phyloP scores from a whole-genome alignment of 2,888 invertebrate species.

The Caenorhabditis panamensis region DNA sequence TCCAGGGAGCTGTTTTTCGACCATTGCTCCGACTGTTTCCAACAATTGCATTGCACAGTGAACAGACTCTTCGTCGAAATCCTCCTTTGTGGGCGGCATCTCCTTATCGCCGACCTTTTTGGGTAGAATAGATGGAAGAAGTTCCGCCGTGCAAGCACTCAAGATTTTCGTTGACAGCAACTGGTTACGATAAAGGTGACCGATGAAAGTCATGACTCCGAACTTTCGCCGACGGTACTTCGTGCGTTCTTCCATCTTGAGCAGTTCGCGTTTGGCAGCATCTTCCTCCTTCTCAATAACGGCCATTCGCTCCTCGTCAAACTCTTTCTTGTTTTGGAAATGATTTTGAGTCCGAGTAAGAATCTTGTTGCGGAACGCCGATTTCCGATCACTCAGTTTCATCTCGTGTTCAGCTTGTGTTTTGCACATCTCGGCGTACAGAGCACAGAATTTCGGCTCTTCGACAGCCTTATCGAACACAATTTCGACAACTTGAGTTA shows the following conservation, averaged over 20 bases:
- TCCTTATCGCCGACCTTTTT: slow-evolving; percentile 9
- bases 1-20: slow-evolving; percentile 24
- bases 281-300: slow-evolving; percentile 68
- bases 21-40: slow-evolving; percentile 45
- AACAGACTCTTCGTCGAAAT: slow-evolving; percentile 61
- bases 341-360: slow-evolving; percentile 65
- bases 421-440: slow-evolving; percentile 70
- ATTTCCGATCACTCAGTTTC: slow-evolving; percentile 24
- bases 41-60: slow-evolving; percentile 63
- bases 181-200: slow-evolving; percentile 68
- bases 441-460: slow-evolving; percentile 72
- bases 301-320: slow-evolving; percentile 34
- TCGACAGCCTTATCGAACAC: slow-evolving; percentile 76
- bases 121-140: slow-evolving; percentile 51
- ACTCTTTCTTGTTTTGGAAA: slow-evolving; percentile 64
- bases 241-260: slow-evolving; percentile 57
- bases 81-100: background rate
- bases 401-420: slow-evolving; percentile 63
- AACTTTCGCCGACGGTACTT: slow-evolving; percentile 74
- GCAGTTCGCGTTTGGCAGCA: slow-evolving; percentile 64
- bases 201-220: slow-evolving; percentile 79
- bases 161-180: slow-evolving; percentile 71
- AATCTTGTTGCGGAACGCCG: slow-evolving; percentile 67
- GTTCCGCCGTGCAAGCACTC: slow-evolving; percentile 64
- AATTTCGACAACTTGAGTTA: slow-evolving; percentile 65